Evolutionary conservation across 2,113 vertebrate species (phyloP).

Genomic region (Origma solitaria): DNA sequence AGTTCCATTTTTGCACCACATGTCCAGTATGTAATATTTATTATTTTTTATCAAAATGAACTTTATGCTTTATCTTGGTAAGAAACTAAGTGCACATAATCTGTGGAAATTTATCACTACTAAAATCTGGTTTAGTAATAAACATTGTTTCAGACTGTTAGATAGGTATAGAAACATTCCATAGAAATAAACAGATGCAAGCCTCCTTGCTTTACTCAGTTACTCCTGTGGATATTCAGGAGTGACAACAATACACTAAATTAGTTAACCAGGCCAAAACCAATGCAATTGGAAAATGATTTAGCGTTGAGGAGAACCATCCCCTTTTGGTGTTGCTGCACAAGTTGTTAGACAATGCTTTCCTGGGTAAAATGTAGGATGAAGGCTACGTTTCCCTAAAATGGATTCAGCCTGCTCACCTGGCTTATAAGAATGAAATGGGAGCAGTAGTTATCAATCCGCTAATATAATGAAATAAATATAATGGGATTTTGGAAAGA

Average conservation of each 20-base stretch:
- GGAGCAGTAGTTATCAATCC: not conserved
- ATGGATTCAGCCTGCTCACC: not conserved
- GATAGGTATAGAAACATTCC: not conserved
- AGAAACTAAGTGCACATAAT: not conserved
- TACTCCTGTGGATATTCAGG: not conserved
- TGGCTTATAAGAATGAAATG: not conserved
- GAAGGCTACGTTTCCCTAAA: not conserved
- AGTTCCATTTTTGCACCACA: not conserved
- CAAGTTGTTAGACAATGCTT: not conserved
- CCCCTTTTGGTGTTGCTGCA: not conserved
- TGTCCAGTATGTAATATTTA: not conserved
- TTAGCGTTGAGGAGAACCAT: not conserved
- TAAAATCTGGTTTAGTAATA: not conserved
- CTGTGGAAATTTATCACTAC: not conserved
- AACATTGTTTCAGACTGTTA: not conserved
- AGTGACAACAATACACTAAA: not conserved
- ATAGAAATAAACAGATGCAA: not conserved
- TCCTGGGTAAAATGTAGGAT: not conserved
- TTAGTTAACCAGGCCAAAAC: not conserved
- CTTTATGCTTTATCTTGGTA: not conserved
- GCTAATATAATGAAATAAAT: conserved; percentile 2
- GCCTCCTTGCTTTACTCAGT: not conserved
- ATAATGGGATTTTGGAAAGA: not conserved
- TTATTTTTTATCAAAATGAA: not conserved
- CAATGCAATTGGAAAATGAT: not conserved